A percentile compares a stretch with the other conserved stretches of the same genome.
Evolutionary conservation across 2,113 vertebrate species (phyloP).

Genomic region (Carollia perspicillata): DNA sequence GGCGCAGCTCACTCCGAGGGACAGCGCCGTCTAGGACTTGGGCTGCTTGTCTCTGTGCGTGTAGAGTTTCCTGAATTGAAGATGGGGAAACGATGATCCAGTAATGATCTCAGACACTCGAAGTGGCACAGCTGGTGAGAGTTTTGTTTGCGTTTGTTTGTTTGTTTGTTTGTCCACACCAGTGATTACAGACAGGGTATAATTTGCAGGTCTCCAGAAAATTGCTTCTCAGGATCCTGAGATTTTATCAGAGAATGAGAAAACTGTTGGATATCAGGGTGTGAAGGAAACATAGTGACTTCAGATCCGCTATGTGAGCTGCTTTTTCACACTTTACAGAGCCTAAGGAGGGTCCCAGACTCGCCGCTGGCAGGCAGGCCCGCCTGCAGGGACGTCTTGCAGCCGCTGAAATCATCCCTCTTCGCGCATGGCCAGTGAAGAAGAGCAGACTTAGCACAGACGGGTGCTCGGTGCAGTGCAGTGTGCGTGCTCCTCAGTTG

Average conservation of each 20-base stretch:
- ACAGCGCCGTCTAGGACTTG: not conserved
- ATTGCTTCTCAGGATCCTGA: not conserved
- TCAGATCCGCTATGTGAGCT: not conserved
- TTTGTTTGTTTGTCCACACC: not conserved
- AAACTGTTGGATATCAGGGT: not conserved
- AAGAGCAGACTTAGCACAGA: not conserved
- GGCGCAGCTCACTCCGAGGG: not conserved
- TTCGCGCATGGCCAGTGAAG: not conserved
- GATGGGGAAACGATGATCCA: not conserved
- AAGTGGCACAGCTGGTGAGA: not conserved
- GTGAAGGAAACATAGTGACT: not conserved
- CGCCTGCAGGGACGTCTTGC: not conserved
- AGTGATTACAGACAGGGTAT: not conserved
- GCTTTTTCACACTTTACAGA: not conserved
- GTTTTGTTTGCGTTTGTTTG: not conserved
- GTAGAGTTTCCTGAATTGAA: not conserved
- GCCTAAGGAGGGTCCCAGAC: not conserved
- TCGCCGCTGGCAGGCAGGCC: not conserved
- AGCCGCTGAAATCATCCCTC: not conserved
- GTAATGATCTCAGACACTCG: not conserved
- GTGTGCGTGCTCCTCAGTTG: not conserved
- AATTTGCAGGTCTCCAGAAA: not conserved
- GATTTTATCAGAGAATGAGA: not conserved
- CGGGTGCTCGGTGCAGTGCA: not conserved
- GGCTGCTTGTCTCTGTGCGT: not conserved